Conservation (phyloP, 2,113 vertebrate species). For the Sorex araneus region DNA sequence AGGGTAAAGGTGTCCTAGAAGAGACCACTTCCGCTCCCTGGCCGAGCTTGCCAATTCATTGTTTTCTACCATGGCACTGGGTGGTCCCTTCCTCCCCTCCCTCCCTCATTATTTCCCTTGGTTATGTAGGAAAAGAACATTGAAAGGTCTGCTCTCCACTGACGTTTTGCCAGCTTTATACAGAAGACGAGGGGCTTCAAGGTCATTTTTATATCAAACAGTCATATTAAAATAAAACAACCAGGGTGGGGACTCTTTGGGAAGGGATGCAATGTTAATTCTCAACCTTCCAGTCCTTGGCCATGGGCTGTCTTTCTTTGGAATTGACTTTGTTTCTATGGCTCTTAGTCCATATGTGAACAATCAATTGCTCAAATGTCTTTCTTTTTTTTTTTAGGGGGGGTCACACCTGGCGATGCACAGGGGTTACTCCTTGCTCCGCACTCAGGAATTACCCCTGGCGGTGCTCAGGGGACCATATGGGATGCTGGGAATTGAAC, state of each 20-base stretch:
- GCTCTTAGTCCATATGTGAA: neutral
- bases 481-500: too few species aligned
- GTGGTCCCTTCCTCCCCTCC: neutral
- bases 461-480: too few species aligned
- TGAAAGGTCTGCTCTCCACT: constrained; percentile 41
- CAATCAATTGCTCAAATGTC: constrained; percentile 29
- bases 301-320: neutral
- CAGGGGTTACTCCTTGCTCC: too few species aligned
- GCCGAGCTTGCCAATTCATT: neutral
- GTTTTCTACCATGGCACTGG: neutral
- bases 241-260: neutral
- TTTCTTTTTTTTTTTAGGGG: too few species aligned
- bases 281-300: constrained; percentile 16
- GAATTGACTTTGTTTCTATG: constrained; percentile 39
- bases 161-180: neutral
- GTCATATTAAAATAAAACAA: neutral
- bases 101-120: neutral
- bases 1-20: neutral
- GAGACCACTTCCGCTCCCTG: neutral
- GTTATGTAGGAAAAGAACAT: constrained; percentile 29
- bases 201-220: constrained; percentile 42
- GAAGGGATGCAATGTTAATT: neutral
- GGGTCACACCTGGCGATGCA: too few species aligned
- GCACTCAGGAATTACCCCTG: too few species aligned
- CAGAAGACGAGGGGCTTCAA: neutral